These are phyloP conservation scores for Lycorma delicatula DNA, from an alignment of 1,140 invertebrate species.

Conservation along the genomic window DNA sequence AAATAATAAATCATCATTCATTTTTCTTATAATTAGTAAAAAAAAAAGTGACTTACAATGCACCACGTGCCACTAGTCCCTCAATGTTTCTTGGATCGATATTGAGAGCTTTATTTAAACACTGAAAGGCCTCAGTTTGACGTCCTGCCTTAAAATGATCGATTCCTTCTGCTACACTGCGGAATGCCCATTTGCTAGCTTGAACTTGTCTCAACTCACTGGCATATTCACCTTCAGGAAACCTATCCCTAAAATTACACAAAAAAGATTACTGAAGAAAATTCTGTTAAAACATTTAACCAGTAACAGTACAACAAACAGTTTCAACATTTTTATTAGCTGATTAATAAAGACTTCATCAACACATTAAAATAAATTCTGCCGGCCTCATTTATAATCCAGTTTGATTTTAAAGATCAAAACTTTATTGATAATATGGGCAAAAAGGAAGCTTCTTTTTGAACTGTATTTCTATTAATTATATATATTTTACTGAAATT, in stretches of 20 bases:
- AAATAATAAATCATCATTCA: background rate
- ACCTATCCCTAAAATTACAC: slow-evolving; percentile 50
- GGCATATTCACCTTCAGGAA: slow-evolving; percentile 71
- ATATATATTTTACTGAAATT: no score
- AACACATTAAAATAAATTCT: background rate
- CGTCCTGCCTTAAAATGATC: slow-evolving; percentile 85
- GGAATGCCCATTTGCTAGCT: slow-evolving; percentile 86
- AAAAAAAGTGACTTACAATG: slow-evolving; percentile 72
- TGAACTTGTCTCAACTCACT: slow-evolving; percentile 76
- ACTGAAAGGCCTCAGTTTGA: slow-evolving; percentile 88
- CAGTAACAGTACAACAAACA: background rate
- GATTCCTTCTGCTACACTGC: slow-evolving; percentile 86
- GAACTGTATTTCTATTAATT: no score
- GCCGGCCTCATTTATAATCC: no score
- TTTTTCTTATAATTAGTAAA: no score
- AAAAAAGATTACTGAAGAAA: slow-evolving; percentile 12
- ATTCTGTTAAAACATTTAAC: background rate
- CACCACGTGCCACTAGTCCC: slow-evolving; percentile 85
- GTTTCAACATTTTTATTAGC: slow-evolving; percentile 12
- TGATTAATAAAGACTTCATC: background rate
- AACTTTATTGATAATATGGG: no score
- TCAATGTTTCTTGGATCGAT: slow-evolving; percentile 91
- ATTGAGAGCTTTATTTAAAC: slow-evolving; percentile 84
- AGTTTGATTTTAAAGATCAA: no score
- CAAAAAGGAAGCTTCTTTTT: no score